Evolutionary conservation across 2,888 invertebrate genomes (phyloP), one percentile per base, ranked within the genome.

Genomic region (Crocallis elinguaria): DNA sequence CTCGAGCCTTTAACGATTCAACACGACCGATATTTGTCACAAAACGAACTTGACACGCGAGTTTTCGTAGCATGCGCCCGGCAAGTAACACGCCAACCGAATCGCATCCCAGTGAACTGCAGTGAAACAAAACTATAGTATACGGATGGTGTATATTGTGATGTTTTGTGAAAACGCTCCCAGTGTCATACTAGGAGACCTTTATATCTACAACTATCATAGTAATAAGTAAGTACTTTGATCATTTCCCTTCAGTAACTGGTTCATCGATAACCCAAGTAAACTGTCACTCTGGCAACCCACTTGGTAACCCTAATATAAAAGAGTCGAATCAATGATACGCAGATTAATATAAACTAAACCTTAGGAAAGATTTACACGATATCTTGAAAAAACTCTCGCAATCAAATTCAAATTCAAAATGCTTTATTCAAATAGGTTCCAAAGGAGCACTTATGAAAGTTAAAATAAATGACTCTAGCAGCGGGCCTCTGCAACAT

Each of bases 151-250:
- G 88, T 78, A 80, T 79, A 83, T 77, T 89, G 89, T 89, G 87
- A 89, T 89, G 89, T 85, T 81, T 82, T 82, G 90, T 88, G 89
- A 80, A 77, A 84, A 79, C 60, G 64, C 73, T 73, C 70, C 69
- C 71, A 76, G 86, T 88, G 87, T 81, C 85, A 85, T 85, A 84
- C 68, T 78, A 77, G 78, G 82, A 77, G 71, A 77, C 75, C 17
- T 33, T 23, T 44, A 9, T 79, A 69, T 76, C 64, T 73, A 60
- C 66, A 64, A 67, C 71, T 75, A 73, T 70, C 68, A 70, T 75
- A 69, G 68, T 64, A 71, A 74, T 77, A 87, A 82, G 88, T 88
- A 69, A 76, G 88, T 69, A 43, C 13, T 8, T 14, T 19, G 11
- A 12, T 21, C 0, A 27, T 27, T 23, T 27, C 19, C 19, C 14